Base-by-base conservation (phyloP, 2,888 invertebrate genomes). In the Agrochola circellaris region DNA sequence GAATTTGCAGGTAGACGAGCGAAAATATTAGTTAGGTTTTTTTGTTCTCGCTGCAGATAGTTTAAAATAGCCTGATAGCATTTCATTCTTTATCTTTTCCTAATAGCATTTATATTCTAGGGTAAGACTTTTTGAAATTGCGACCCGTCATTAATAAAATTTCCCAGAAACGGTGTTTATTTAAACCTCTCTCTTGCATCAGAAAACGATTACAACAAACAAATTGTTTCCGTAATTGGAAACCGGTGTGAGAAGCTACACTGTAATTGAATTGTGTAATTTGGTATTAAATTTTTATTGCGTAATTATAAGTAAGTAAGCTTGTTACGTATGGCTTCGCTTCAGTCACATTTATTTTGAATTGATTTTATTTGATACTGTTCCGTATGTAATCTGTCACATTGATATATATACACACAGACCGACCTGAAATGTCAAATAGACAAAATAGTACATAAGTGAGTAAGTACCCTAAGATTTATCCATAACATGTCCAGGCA, bases 191-290 rank as follows among this genome's bases (percentile, higher is more conserved):
- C 38, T 42, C 23, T 54, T 66, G 51, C 20, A 60, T n/a, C 51
- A 51, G 42, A 65, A 78, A 66, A 65, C 65, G 45, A 60, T 77
- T 61, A 71, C 5, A 20, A 70, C 61, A 64, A 85, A 81, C 72
- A 78, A 78, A 73, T 67, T 72, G 66, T 69, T 72, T 73, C 34
- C 54, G 61, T 67, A 77, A 87, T 84, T 81, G 73, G 60, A 77
- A 73, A 69, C 73, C 34, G 34, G 56, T 71, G 51, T 75, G 73
- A 58, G 65, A 74, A 76, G 54, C 74, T 77, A 64, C 38, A 7
- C 51, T 62, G 54, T 74, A 70, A 80, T 80, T 85, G 62, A 67
- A 38, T 83, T 64, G 64, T 70, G 26, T 83, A 73, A 79, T 75
- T 86, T 70, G 76, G 66, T 48, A 62, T 76, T 61, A 26, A 8